phyloP scores from a whole-genome alignment of 2,113 vertebrate genomes.

The Ptilonorhynchus violaceus region DNA sequence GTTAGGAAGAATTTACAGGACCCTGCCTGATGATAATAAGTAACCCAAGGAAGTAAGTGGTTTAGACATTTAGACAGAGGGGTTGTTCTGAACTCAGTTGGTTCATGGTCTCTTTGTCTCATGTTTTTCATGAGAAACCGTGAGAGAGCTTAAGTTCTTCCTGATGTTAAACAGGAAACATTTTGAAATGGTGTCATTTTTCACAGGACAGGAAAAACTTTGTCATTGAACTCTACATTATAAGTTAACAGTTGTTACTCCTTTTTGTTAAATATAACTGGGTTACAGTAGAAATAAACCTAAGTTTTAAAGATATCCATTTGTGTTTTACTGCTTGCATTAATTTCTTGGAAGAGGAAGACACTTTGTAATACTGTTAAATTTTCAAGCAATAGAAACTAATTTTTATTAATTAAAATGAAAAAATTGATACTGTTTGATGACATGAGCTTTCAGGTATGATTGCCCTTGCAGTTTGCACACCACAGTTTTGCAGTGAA shows the following conservation, averaged over 20 bases:
- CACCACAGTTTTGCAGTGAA: not conserved
- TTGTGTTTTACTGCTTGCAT: not conserved
- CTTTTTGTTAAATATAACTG: not conserved
- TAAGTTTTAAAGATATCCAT: not conserved
- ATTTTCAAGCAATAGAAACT: not conserved
- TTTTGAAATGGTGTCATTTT: constrained; percentile 41
- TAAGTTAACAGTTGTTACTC: not conserved
- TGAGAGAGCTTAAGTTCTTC: constrained; percentile 30
- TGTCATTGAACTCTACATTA: not conserved
- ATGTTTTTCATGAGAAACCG: not conserved
- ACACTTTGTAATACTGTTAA: not conserved
- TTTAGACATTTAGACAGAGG: not conserved
- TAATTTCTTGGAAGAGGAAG: not conserved
- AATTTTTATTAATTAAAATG: not conserved
- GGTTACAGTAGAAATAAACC: not conserved
- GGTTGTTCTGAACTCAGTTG: not conserved
- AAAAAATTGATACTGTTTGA: not conserved
- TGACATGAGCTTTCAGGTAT: not conserved
- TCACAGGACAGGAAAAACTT: constrained; percentile 37
- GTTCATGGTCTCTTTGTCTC: not conserved
- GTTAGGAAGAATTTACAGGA: not conserved
- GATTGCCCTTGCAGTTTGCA: not conserved
- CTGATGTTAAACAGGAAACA: constrained; percentile 30
- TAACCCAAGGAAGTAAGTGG: not conserved
- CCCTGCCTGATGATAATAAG: not conserved